These are phyloP conservation scores for zebrafish (Danio rerio) DNA, from an alignment of 2,113 vertebrate genomes.

Conservation along the genomic window DNA sequence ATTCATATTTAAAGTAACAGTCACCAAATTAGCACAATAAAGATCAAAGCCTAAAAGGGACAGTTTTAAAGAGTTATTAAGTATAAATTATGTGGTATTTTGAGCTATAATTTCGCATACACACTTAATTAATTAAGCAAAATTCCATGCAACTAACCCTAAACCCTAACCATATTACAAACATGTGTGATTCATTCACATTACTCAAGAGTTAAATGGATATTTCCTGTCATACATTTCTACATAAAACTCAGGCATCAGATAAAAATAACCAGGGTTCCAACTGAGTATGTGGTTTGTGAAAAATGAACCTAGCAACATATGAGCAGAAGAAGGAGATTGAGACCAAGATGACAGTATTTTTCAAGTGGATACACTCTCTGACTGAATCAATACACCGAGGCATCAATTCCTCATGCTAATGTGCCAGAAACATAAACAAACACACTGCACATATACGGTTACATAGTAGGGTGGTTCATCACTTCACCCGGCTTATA, in stretches of 20 bases:
- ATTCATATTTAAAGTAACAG: too few relatives aligned
- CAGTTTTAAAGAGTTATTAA: too few relatives aligned
- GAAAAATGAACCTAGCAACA: not conserved
- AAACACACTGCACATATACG: not conserved
- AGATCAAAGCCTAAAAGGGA: too few relatives aligned
- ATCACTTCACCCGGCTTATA: not conserved
- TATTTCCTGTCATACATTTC: too few relatives aligned
- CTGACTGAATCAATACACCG: conserved; percentile 1
- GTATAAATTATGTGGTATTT: too few relatives aligned
- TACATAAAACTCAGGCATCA: not conserved
- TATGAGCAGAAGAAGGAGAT: not conserved
- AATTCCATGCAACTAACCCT: too few relatives aligned
- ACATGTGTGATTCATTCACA: too few relatives aligned
- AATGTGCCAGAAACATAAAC: not conserved
- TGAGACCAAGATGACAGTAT: not conserved
- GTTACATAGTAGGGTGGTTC: not conserved
- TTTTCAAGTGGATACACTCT: not conserved
- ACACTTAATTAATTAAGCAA: too few relatives aligned
- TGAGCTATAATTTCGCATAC: too few relatives aligned
- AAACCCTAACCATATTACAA: too few relatives aligned
- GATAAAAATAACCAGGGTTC: not conserved
- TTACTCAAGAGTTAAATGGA: too few relatives aligned
- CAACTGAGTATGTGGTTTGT: not conserved
- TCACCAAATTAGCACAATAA: too few relatives aligned
- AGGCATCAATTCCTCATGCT: not conserved